Percentiles rank a stretch among this genome's conserved stretches.
These are phyloP conservation scores for Myrmecobius fasciatus DNA, from an alignment of 2,113 vertebrate species.

Conservation along the genomic window DNA sequence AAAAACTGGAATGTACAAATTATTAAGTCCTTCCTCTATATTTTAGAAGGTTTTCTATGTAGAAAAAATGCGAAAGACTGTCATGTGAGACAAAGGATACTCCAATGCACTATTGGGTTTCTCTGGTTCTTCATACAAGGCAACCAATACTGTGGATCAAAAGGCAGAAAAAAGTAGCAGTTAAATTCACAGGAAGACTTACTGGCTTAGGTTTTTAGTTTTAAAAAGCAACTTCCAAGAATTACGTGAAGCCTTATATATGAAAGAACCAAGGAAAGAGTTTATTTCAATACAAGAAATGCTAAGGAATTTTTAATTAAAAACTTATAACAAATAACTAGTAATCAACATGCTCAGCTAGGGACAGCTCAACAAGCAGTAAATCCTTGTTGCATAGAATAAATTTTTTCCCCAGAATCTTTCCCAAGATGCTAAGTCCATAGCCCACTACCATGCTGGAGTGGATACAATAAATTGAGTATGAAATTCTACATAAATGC, in stretches of 20 bases:
- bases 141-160: constrained; percentile 91
- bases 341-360: constrained; percentile 31
- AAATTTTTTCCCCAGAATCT: not conserved
- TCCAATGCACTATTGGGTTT: constrained; percentile 95
- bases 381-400: not conserved
- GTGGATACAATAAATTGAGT: not conserved
- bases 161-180: constrained; percentile 73
- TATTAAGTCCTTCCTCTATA: constrained; percentile 45
- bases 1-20: constrained; percentile 15
- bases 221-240: not conserved
- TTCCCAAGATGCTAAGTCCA: not conserved
- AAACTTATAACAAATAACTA: constrained; percentile 24
- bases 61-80: constrained; percentile 40
- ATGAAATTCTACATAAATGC: not conserved
- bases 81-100: constrained; percentile 91
- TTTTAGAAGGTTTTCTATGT: constrained; percentile 44
- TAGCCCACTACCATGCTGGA: not conserved
- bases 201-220: constrained; percentile 9
- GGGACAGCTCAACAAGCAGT: not conserved
- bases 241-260: constrained; percentile 36
- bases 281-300: constrained; percentile 47
- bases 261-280: constrained; percentile 24
- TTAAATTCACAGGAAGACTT: constrained; percentile 64
- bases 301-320: constrained; percentile 55
- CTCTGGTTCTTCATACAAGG: constrained; percentile 94